phyloP scores from a whole-genome alignment of 2,797 vertebrate species.

The Lacerta bilineata region DNA sequence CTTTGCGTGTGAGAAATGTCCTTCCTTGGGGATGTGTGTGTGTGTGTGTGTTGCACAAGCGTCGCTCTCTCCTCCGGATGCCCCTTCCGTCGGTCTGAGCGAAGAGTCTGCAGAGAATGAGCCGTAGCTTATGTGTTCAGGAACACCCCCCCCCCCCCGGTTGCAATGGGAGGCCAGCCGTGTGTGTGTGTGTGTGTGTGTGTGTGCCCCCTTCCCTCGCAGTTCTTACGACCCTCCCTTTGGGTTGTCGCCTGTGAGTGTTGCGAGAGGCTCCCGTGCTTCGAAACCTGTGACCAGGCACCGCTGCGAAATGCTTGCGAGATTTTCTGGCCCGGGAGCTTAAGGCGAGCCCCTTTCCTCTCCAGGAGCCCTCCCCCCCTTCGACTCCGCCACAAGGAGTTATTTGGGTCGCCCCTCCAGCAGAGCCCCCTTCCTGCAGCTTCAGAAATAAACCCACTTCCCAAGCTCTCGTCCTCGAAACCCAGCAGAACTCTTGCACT shows the following conservation, averaged over 20 bases:
- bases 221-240: neutral
- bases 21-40: neutral
- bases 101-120: neutral
- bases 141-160: too few species aligned
- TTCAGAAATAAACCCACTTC: neutral
- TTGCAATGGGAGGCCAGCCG: too few species aligned
- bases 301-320: neutral
- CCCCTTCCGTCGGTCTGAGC: neutral
- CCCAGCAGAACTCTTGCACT: too few species aligned
- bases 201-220: neutral
- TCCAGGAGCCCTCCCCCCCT: neutral
- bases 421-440: too few species aligned
- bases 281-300: slow-evolving; percentile 9
- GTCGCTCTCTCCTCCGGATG: neutral
- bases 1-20: neutral
- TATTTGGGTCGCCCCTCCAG: fast-evolving
- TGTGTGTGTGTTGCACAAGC: neutral
- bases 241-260: neutral
- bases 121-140: neutral
- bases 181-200: too few species aligned
- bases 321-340: neutral
- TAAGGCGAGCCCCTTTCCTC: neutral
- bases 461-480: too few species aligned
- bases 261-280: neutral
- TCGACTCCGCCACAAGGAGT: too few species aligned